Base-by-base conservation (phyloP, 2,113 vertebrate species). In the Ceuthmochares aereus region DNA sequence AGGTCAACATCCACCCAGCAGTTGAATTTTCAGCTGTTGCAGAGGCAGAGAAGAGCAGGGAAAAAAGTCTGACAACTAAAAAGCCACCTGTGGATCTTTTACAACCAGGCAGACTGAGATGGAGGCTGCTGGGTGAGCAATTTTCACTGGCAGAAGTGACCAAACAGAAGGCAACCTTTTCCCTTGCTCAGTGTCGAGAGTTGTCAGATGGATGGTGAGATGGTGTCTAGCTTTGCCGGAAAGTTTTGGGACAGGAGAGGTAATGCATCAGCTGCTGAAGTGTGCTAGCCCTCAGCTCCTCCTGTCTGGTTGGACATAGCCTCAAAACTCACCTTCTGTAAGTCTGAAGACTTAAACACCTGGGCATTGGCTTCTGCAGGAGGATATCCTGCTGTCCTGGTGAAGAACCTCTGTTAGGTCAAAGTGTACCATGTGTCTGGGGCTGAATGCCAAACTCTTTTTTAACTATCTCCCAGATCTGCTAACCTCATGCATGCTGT, bases 341-440 rank as follows among this genome's bases (percentile, higher is more conserved):
- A 8, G 27, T 7, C 73, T 20, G 78, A 64, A 42, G 52, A 2
- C 1, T 11, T 30, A 32, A 52, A 8, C 10, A 34, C 1, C 2
- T 1, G 5, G 34, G 30, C 29, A 17, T 15, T 30, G 56, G 12
- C 21, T 79, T 5, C 30, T 76, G 6, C 52, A 55, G 30, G 52
- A 49, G 47, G 43, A 37, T 2, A 4, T 0, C 0, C 14, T 55
- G 34, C 5, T 55, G 19, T 40, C 45, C 83, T 36, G 62, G 9
- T n/a, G 45, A 76, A 66, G 40, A 27, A 86, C 45, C 19, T 90
- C 37, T 27, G 14, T 27, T 22, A 76, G 52, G 11, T 23, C 27
- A 8, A 66, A 52, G 6, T n/a, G 43, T 22, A 45, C 4, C 12
- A 3, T 3, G 1, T 30, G 10, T 55, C 27, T 54, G 22, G 11